Evolutionary conservation across 2,888 invertebrate genomes (phyloP).

Genomic region (Hemithea aestivaria): DNA sequence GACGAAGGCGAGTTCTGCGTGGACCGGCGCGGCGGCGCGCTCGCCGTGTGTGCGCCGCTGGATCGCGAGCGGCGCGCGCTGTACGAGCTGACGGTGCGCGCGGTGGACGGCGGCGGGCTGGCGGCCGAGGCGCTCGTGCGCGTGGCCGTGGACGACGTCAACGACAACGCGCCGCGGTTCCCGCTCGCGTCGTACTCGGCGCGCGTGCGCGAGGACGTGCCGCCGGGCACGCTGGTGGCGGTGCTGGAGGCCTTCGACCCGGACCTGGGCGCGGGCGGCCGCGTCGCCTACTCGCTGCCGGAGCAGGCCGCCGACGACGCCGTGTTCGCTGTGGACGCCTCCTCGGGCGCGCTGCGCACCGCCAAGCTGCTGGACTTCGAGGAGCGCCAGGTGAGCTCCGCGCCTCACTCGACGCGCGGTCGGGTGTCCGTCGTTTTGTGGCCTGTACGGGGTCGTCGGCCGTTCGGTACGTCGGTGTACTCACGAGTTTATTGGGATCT

Average conservation of each 20-base stretch:
- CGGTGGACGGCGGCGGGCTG: slow-evolving; percentile 87
- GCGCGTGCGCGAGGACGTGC: slow-evolving; percentile 94
- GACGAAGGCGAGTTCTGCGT: slow-evolving; percentile 89
- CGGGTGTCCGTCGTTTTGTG: background rate
- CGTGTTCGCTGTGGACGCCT: slow-evolving; percentile 89
- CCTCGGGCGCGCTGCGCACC: slow-evolving; percentile 92
- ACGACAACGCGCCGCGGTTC: slow-evolving; percentile 93
- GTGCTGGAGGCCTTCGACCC: slow-evolving; percentile 90
- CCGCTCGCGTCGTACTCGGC: slow-evolving; percentile 86
- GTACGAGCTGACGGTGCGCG: slow-evolving; percentile 88
- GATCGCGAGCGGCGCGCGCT: slow-evolving; percentile 92
- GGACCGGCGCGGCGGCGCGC: slow-evolving; percentile 86
- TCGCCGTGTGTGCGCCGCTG: slow-evolving; percentile 86
- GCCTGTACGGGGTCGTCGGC: no score
- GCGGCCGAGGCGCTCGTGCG: slow-evolving; percentile 90
- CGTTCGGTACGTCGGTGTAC: no score
- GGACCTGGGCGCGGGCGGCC: slow-evolving; percentile 90
- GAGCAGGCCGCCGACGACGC: slow-evolving; percentile 81
- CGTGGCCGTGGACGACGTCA: slow-evolving; percentile 92
- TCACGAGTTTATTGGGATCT: no score
- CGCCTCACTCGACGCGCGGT: background rate
- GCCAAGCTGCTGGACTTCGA: slow-evolving; percentile 91
- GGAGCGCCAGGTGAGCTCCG: slow-evolving; percentile 81
- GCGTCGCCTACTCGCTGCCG: slow-evolving; percentile 87
- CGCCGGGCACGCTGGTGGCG: slow-evolving; percentile 91